A percentile compares a stretch with the other conserved stretches of the same genome.
These are phyloP conservation scores for Tinea semifulvella DNA, from an alignment of 2,888 invertebrate species.

Conservation along the genomic window DNA sequence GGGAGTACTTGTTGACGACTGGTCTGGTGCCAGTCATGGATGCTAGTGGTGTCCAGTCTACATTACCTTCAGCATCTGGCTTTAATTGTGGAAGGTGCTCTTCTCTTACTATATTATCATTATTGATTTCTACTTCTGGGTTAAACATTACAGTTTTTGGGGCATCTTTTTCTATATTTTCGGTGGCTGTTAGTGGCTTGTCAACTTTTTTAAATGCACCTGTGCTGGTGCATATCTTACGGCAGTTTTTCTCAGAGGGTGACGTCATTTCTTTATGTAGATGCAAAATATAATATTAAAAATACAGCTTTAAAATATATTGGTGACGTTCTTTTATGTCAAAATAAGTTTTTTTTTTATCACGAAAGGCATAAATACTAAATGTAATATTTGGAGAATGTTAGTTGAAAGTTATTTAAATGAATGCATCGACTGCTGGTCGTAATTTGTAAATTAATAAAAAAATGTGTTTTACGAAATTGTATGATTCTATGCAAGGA, in stretches of 20 bases:
- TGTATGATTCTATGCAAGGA: too few relatives aligned
- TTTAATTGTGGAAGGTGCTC: conserved; percentile 35
- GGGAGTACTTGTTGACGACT: conserved; percentile 77
- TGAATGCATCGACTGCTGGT: too few relatives aligned
- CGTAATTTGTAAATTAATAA: too few relatives aligned
- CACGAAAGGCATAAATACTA: too few relatives aligned
- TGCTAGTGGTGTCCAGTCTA: conserved; percentile 76
- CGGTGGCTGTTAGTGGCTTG: conserved; percentile 16
- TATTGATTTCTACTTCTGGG: not conserved
- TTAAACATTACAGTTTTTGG: not conserved
- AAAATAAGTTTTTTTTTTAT: too few relatives aligned
- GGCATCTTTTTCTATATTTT: conserved; percentile 22
- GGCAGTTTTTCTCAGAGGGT: conserved; percentile 44
- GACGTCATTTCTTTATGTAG: conserved; percentile 22
- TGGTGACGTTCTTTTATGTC: too few relatives aligned
- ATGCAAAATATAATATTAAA: not conserved
- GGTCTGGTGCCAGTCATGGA: conserved; percentile 79
- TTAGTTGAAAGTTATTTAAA: too few relatives aligned
- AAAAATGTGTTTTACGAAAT: too few relatives aligned
- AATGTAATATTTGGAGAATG: too few relatives aligned
- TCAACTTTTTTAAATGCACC: conserved; percentile 46
- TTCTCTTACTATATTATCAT: not conserved
- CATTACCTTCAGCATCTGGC: conserved; percentile 77
- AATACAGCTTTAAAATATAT: too few relatives aligned
- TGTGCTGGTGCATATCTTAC: conserved; percentile 40